These are phyloP conservation scores for Laticauda colubrina DNA, from an alignment of 2,113 vertebrate species.

Conservation along the genomic window DNA sequence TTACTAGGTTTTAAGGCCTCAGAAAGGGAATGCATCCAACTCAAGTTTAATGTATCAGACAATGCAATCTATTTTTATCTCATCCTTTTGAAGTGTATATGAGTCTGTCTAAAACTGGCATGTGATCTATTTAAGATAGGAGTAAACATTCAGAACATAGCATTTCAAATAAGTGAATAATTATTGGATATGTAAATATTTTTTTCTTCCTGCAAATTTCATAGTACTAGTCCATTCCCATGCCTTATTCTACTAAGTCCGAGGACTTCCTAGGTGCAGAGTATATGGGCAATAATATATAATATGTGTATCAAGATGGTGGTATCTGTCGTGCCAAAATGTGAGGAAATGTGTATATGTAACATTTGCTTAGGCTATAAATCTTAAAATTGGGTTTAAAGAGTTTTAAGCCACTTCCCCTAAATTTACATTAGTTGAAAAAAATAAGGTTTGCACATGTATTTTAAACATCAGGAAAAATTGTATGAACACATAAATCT, in stretches of 20 bases:
- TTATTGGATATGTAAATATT: background rate
- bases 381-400: background rate
- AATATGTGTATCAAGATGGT: background rate
- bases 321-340: background rate
- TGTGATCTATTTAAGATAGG: background rate
- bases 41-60: background rate
- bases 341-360: background rate
- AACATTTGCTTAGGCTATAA: background rate
- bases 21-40: background rate
- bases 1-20: background rate
- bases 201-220: background rate
- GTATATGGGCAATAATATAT: background rate
- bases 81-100: background rate
- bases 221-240: background rate
- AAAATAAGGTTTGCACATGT: accelerated
- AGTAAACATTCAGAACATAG: background rate
- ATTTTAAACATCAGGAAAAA: background rate
- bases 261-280: background rate
- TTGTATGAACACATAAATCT: background rate
- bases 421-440: background rate
- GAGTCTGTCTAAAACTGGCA: background rate
- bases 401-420: background rate
- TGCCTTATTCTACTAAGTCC: background rate
- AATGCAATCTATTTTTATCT: background rate
- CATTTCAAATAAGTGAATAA: background rate